Evolutionary conservation across 1,140 invertebrate genomes (phyloP), one percentile per base, ranked within the genome.

Genomic region (Lordiphosa clarofinis): DNA sequence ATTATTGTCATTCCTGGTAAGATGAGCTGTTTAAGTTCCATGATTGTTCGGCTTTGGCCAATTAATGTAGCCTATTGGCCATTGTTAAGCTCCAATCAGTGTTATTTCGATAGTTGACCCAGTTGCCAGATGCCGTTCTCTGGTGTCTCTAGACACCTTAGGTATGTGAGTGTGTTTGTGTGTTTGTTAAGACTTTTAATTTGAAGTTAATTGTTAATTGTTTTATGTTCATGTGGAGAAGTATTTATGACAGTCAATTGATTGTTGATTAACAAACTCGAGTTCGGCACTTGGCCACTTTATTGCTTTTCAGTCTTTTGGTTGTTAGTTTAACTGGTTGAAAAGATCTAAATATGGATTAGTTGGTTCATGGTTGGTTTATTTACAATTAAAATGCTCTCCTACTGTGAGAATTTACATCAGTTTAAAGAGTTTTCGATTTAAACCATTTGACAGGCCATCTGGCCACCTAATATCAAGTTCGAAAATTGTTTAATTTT

Each of bases 131-230:
- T 42, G 11, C 13, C 36, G 47, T 40, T 9, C 21, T 24, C 21
- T 6, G 21, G 21, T 24, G 21, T 24, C 9, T 50, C 36, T 11
- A 21, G 21, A 47, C 33, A 46, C 24, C 33, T 65, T 71, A 82
- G 64, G 72, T 82, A 63, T 31, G 28, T 28, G 1, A 1, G 5
- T 68, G 82, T 82, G 68, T 31, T 5, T 31, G 6, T 31, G 28
- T 31, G 60, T 72, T 61, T 81, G 78, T 56, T 37, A 58, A 76
- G 58, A 46, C 55, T 64, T 58, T 81, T 69, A 69, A 76, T 61
- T 61, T 67, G 46, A 8, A 63, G 40, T 50, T 66, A 70, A 62
- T 60, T 56, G 43, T 31, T 28, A 56, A 65, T 65, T 82, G 58
- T 75, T 75, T 63, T 61, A 75, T 71, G 55, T 56, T 36, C 46